phyloP scores from a whole-genome alignment of 1,140 invertebrate genomes.

The Antheraea pernyi region DNA sequence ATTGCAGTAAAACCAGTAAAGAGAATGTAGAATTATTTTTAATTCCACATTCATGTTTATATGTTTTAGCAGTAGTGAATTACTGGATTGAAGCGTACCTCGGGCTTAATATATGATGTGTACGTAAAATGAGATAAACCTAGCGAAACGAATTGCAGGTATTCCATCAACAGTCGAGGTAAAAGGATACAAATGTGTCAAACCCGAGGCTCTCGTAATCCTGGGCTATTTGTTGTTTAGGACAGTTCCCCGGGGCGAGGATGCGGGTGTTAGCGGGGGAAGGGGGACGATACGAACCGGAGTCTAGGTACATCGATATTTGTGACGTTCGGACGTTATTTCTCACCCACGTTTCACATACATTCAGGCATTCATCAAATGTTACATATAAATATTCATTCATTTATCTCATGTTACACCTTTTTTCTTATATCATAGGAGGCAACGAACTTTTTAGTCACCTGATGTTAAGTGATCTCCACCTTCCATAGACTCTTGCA shows the following conservation, averaged over 20 bases:
- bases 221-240: not conserved
- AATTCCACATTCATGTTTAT: not conserved
- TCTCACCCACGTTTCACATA: not conserved
- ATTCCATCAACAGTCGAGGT: not conserved
- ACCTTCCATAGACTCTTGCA: no score
- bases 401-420: no score
- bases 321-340: not conserved
- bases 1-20: no score
- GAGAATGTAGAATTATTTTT: no score
- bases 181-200: conserved; percentile 3
- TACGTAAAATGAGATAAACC: not conserved
- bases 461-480: no score
- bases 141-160: not conserved
- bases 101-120: not conserved
- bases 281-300: not conserved
- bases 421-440: no score
- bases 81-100: not conserved
- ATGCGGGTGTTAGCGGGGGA: no score
- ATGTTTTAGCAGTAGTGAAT: not conserved
- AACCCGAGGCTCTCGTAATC: not conserved
- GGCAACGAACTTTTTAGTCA: no score
- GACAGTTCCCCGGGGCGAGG: not conserved
- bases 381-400: not conserved
- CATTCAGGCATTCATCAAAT: not conserved
- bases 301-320: not conserved